These are phyloP conservation scores for Cebus imitator DNA, from an alignment of 2,113 vertebrate species.

Conservation along the genomic window DNA sequence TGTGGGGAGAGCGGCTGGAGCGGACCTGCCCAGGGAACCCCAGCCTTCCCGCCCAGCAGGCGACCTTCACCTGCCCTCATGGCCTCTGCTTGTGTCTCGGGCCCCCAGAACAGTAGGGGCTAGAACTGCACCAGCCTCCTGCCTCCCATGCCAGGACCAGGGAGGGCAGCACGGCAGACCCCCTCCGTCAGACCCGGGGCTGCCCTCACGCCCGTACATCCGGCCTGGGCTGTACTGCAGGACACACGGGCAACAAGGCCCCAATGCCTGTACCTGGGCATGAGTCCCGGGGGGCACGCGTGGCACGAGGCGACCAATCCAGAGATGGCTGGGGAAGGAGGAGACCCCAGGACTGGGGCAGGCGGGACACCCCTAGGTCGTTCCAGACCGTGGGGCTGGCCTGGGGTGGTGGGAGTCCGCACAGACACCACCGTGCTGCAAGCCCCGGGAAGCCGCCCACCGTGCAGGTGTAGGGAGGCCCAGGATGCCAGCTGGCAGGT, in stretches of 20 bases:
- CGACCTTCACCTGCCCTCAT: rapidly evolving
- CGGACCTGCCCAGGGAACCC: not conserved
- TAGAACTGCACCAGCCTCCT: not conserved
- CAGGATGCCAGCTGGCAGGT: not conserved
- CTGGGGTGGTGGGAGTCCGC: not conserved
- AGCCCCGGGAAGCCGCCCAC: too few relatives aligned
- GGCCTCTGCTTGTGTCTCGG: too few relatives aligned
- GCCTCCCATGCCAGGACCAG: not conserved
- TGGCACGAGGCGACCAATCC: not conserved
- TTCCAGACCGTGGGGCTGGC: not conserved
- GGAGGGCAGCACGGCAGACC: not conserved
- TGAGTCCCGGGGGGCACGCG: not conserved
- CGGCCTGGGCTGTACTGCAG: not conserved
- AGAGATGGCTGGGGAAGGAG: not conserved
- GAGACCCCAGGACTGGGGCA: not conserved
- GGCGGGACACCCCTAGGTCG: not conserved
- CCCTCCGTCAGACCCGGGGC: not conserved
- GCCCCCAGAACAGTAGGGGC: not conserved
- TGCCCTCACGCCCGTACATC: not conserved
- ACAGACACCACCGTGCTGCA: not conserved
- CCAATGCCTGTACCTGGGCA: not conserved
- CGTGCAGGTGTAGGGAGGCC: not conserved
- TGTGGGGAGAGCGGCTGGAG: slow-evolving; percentile 38
- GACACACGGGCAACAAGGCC: rapidly evolving
- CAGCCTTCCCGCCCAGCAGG: not conserved